Conservation (phyloP, 2,113 vertebrate genomes). For the Pollimyrus isidori region DNA sequence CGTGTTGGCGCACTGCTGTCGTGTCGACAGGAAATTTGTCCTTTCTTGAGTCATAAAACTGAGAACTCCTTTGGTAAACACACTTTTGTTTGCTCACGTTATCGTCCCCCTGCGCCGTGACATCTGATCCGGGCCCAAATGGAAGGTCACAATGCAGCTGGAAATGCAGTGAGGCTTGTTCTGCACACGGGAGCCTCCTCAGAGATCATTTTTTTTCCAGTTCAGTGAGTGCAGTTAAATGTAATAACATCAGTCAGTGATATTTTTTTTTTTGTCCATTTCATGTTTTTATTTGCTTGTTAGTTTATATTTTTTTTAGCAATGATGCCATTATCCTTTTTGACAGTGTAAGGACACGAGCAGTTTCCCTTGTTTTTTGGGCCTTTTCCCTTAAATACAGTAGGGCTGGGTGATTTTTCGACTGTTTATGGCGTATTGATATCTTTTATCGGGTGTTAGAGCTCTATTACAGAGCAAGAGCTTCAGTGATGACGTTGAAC, state of each 20-base stretch:
- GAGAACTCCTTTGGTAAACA: constrained; percentile 5
- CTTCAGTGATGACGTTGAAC: neutral
- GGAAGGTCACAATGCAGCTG: neutral
- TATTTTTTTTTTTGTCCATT: neutral
- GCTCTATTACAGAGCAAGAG: neutral
- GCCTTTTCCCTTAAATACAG: neutral
- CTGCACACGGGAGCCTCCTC: neutral
- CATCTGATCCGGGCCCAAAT: neutral
- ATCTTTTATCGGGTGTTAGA: neutral
- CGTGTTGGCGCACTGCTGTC: neutral
- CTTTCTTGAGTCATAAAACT: neutral
- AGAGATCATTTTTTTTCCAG: neutral
- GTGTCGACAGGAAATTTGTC: neutral
- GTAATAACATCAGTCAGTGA: neutral
- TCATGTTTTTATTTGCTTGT: neutral
- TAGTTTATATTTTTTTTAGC: neutral
- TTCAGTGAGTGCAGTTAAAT: neutral
- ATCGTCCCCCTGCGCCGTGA: neutral
- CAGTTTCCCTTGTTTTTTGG: neutral
- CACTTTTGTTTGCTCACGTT: neutral
- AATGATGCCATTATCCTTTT: neutral
- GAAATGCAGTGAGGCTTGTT: neutral
- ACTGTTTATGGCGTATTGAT: neutral
- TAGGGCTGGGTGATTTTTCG: neutral
- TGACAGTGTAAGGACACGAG: neutral